Percentiles rank a stretch among this genome's conserved stretches.
Evolutionary conservation across 2,113 vertebrate genomes (phyloP).

Genomic region (Rhinolophus ferrumequinum): DNA sequence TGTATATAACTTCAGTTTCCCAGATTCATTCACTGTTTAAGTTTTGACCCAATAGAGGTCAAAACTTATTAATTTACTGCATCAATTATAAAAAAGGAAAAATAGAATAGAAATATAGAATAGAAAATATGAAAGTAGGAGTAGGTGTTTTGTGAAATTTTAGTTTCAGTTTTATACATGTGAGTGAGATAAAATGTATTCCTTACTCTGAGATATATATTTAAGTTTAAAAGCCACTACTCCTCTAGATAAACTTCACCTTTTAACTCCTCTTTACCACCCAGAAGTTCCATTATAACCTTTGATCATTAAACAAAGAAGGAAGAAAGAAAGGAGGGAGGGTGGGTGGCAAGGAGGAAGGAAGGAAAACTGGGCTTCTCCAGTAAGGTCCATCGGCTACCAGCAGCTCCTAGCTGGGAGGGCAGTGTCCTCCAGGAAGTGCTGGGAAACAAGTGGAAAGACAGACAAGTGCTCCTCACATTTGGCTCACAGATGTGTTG

Average conservation of each 20-base stretch:
- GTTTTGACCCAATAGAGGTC: background rate
- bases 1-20: background rate
- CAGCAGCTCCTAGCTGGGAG: background rate
- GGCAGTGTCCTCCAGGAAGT: background rate
- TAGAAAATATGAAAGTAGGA: background rate
- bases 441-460: background rate
- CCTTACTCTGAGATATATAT: background rate
- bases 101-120: background rate
- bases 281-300: background rate
- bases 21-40: background rate
- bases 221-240: background rate
- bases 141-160: background rate
- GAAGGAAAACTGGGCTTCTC: background rate
- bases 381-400: background rate
- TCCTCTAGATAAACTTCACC: background rate
- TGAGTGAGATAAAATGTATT: background rate
- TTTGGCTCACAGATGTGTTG: background rate
- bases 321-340: background rate
- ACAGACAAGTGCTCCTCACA: background rate
- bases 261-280: conserved; percentile 15
- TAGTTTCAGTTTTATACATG: background rate
- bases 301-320: background rate
- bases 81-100: background rate
- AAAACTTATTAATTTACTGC: background rate
- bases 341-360: background rate